Base-by-base conservation (phyloP, 2,888 invertebrate genomes). In the Papilio elwesi region DNA sequence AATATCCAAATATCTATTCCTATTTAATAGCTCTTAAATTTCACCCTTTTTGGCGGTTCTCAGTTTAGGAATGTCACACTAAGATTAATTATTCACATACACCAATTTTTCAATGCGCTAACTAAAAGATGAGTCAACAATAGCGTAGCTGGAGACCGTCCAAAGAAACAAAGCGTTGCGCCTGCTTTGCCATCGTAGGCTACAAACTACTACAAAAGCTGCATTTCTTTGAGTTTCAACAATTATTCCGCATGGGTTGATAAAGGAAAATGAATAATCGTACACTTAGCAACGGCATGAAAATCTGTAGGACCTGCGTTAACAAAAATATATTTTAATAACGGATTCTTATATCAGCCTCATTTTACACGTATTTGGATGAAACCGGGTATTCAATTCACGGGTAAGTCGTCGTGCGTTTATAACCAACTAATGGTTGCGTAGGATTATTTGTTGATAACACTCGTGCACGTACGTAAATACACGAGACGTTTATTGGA, bases 101-200 rank as follows among this genome's bases (percentile, higher is more conserved):
- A 48, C 48, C 67, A 68, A 68, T 68, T 72, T 62, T 68, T 48
- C 48, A 62, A 52, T 68, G 48, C 48, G 63, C 62, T 63, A 72
- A 63, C 62, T 62, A 68, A 72, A 72, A 62, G 52, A 72, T 53
- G 48, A 74, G 74, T 73, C 70, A 71, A 78, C 79, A 80, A 79
- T 78, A 76, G 76, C 77, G 72, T 73, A 78, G 77, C 81, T 84
- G 81, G 81, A 81, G 63, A 55, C 74, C 57, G 72, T 81, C 79
- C 80, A 81, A 76, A 64, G 72, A 74, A 76, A 77, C 78, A 77
- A 78, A 71, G 74, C 70, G 51, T 48, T 55, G 36, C 64, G 70
- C 66, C 59, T 53, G 65, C 65, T 68, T 68, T 68, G 62, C 67
- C 62, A n/a, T 47, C 36, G 63, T 16, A 51, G 57, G 43, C 65